A percentile compares a stretch with the other conserved stretches of the same genome.
Evolutionary conservation across 2,113 vertebrate genomes (phyloP).

Genomic region (Lycocorax pyrrhopterus): DNA sequence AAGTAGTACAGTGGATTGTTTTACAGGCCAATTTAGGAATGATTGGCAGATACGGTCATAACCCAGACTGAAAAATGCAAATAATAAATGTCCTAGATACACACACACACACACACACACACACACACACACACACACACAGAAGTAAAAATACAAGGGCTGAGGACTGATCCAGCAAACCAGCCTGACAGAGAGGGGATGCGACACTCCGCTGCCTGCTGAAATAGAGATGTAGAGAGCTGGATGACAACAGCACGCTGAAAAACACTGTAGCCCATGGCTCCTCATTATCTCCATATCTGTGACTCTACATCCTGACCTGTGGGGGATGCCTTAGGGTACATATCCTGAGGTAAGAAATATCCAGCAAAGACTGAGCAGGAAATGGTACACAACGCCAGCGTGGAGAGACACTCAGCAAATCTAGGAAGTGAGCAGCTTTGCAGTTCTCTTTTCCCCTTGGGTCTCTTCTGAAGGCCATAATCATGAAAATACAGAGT

Average conservation of each 20-base stretch:
- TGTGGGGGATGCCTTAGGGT: conserved; percentile 20
- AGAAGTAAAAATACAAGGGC: background rate
- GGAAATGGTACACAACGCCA: background rate
- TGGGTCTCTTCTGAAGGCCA: background rate
- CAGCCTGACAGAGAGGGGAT: background rate
- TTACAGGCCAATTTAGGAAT: background rate
- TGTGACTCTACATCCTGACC: background rate
- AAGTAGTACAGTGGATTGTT: background rate
- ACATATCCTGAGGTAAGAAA: conserved; percentile 2
- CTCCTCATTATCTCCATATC: conserved; percentile 33
- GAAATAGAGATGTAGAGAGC: conserved; percentile 2
- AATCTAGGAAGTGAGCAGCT: background rate
- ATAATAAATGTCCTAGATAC: background rate
- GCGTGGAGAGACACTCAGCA: background rate
- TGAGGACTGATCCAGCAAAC: background rate
- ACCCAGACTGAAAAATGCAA: background rate
- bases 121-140: background rate
- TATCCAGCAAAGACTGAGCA: background rate
- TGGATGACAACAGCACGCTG: background rate
- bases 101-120: background rate
- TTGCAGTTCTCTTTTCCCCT: background rate
- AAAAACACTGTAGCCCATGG: background rate
- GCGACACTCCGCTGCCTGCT: background rate
- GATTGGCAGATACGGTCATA: background rate
- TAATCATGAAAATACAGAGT: background rate